Evolutionary conservation across 2,888 invertebrate species (phyloP).

Genomic region (Ophraella communa): DNA sequence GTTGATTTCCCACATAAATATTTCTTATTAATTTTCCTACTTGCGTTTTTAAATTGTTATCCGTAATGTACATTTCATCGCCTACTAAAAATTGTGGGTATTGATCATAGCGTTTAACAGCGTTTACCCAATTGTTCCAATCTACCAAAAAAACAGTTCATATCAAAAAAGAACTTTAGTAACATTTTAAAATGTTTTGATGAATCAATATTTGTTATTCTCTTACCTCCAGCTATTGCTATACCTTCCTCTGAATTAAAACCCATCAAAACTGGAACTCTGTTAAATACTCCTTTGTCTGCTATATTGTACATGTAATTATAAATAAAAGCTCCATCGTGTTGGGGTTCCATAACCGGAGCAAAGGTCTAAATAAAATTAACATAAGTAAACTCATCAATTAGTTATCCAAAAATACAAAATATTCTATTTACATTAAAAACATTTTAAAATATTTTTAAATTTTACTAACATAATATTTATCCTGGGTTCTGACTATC

Average conservation of each 20-base stretch:
- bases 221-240: slow-evolving; percentile 10
- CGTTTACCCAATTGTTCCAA: slow-evolving; percentile 5
- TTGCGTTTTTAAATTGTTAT: slow-evolving; percentile 5
- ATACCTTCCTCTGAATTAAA: slow-evolving; percentile 36
- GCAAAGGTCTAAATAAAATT: slow-evolving; percentile 29
- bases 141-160: slow-evolving; percentile 20
- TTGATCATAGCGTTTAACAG: slow-evolving; percentile 21
- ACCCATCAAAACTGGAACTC: slow-evolving; percentile 38
- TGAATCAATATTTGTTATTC: too few relatives aligned
- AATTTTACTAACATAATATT: slow-evolving; percentile 11
- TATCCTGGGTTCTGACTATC: slow-evolving; percentile 22
- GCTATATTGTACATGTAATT: slow-evolving; percentile 31
- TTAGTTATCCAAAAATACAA: too few relatives aligned
- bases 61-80: slow-evolving; percentile 32
- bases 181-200: too few relatives aligned
- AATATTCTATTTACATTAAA: too few relatives aligned
- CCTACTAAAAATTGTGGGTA: slow-evolving; percentile 25
- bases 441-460: too few relatives aligned
- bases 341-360: slow-evolving; percentile 31
- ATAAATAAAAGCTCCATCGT: slow-evolving; percentile 30
- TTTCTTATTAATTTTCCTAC: slow-evolving; percentile 33
- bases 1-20: slow-evolving; percentile 32
- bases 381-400: too few relatives aligned
- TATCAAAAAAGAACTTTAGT: too few relatives aligned
- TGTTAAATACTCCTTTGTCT: slow-evolving; percentile 30